Percentiles rank a stretch among this genome's conserved stretches.
Conservation (phyloP, 1,140 invertebrate species). For the Venturia canescens region DNA sequence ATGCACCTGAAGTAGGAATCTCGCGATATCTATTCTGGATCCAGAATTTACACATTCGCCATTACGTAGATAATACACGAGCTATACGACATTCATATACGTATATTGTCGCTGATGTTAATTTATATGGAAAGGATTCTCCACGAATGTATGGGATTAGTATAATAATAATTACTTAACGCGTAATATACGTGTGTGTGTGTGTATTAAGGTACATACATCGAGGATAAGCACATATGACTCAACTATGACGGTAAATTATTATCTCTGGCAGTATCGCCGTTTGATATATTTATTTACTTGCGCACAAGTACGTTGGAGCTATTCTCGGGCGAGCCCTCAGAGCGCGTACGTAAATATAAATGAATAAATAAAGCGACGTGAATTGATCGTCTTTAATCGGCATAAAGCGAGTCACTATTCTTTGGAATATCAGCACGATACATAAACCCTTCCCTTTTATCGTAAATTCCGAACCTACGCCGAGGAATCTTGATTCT, state of each 20-base stretch:
- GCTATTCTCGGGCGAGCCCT: background rate
- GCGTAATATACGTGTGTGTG: background rate
- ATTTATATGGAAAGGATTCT: background rate
- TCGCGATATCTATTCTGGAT: background rate
- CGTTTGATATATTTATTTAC: slow-evolving; percentile 44
- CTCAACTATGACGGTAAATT: slow-evolving; percentile 42
- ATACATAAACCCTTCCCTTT: slow-evolving; percentile 8
- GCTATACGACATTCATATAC: too few species aligned
- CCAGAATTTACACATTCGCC: background rate
- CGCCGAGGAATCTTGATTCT: background rate
- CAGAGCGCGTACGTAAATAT: background rate
- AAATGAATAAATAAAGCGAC: slow-evolving; percentile 35
- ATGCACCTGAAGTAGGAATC: slow-evolving; percentile 2
- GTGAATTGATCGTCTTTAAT: slow-evolving; percentile 37
- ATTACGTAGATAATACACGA: too few species aligned
- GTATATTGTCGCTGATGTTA: too few species aligned
- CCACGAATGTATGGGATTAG: background rate
- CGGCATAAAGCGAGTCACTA: background rate
- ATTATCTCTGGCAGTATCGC: slow-evolving; percentile 16
- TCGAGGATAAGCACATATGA: slow-evolving; percentile 9
- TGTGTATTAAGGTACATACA: background rate
- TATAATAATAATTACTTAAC: slow-evolving; percentile 3
- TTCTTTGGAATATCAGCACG: slow-evolving; percentile 1
- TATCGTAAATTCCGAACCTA: background rate
- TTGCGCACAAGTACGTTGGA: background rate